A percentile compares a stretch with the other conserved stretches of the same genome.
These are phyloP conservation scores for Philereme transversata DNA, from an alignment of 2,888 invertebrate genomes.

Conservation along the genomic window DNA sequence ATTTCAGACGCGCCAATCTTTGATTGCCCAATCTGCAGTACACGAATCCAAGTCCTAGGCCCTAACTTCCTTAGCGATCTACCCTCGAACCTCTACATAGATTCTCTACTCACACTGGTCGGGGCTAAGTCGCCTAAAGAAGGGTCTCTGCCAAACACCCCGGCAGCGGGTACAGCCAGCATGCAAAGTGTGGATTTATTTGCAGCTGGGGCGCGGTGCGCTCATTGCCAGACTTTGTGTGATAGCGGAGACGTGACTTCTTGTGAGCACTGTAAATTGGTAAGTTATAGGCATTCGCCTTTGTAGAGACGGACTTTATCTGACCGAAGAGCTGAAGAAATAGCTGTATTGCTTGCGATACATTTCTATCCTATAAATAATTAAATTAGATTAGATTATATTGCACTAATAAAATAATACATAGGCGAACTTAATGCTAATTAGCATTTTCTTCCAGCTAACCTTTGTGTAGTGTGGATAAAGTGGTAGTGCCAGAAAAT, in stretches of 20 bases:
- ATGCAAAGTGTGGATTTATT: constrained; percentile 64
- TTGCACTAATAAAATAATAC: too few relatives aligned
- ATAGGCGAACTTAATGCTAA: too few relatives aligned
- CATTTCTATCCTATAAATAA: too few relatives aligned
- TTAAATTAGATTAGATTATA: too few relatives aligned
- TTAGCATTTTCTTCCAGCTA: too few relatives aligned
- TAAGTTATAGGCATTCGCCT: constrained; percentile 47
- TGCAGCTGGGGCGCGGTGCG: constrained; percentile 62
- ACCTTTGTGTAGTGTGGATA: too few relatives aligned
- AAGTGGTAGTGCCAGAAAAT: too few relatives aligned
- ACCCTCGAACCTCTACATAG: constrained; percentile 88
- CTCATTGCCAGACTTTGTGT: constrained; percentile 65
- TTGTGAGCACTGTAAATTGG: constrained; percentile 86
- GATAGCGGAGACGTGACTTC: constrained; percentile 58
- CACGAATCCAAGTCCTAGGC: constrained; percentile 72
- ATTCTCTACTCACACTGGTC: constrained; percentile 83
- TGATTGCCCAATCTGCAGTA: constrained; percentile 85
- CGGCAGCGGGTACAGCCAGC: constrained; percentile 35
- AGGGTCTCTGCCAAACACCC: constrained; percentile 52
- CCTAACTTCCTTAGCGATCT: constrained; percentile 79
- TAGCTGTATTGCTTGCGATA: too few relatives aligned
- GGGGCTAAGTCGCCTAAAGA: constrained; percentile 51
- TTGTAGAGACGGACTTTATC: too few relatives aligned
- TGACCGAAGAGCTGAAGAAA: too few relatives aligned
- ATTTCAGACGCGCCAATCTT: constrained; percentile 64